Conservation (phyloP, 1,140 invertebrate genomes). For the Platyura marginata region DNA sequence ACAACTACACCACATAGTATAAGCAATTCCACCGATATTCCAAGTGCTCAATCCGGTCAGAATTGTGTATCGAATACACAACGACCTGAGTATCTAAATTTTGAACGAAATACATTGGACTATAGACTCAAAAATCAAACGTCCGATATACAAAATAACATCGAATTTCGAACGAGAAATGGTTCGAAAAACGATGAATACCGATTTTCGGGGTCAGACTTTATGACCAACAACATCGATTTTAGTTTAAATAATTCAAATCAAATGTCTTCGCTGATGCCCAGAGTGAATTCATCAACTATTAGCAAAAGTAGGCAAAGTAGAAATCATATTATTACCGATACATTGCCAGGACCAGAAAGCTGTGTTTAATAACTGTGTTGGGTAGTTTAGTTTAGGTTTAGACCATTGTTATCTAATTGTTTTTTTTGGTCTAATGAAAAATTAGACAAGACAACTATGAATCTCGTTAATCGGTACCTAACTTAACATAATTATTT, state of each 20-base stretch:
- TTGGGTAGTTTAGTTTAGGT: too few relatives aligned
- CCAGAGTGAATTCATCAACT: conserved; percentile 1
- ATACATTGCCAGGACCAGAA: conserved; percentile 52
- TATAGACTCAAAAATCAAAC: conserved; percentile 1
- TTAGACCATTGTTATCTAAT: too few relatives aligned
- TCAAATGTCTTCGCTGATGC: background rate
- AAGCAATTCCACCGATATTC: background rate
- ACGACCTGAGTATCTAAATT: conserved; percentile 1
- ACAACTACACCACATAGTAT: background rate
- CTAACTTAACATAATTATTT: too few relatives aligned
- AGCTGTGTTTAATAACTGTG: conserved; percentile 59
- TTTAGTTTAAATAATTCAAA: conserved; percentile 1
- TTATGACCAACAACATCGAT: conserved; percentile 17
- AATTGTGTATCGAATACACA: background rate
- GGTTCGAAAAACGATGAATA: background rate
- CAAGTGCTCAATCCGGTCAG: background rate
- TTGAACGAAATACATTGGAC: conserved; percentile 8
- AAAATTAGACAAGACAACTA: too few relatives aligned
- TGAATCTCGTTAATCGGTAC: too few relatives aligned
- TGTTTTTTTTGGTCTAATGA: too few relatives aligned
- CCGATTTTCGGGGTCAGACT: conserved; percentile 15
- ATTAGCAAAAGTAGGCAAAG: conserved; percentile 12
- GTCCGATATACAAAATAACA: background rate
- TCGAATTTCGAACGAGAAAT: conserved; percentile 8
- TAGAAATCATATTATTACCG: conserved; percentile 43